Base-by-base conservation (phyloP, 2,797 vertebrate genomes). In the Manis crassicaudata region DNA sequence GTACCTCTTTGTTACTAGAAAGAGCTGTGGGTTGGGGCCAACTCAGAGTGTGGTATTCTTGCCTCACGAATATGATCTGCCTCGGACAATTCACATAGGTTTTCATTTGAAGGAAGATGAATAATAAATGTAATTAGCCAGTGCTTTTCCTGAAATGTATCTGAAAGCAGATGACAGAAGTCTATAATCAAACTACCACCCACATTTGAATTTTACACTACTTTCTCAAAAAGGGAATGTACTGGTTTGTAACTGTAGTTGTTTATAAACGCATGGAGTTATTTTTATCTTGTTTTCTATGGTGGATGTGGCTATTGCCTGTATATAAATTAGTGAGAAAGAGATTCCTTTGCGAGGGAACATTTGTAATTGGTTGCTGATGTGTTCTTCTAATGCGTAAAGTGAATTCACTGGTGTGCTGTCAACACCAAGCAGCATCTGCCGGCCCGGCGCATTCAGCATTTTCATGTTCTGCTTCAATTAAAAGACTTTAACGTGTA, bases 61-160 rank as follows among this genome's bases (percentile, higher is more conserved):
- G 46, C 85, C 82, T 89, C 50, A 25, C n/a, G n/a, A 63, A 83
- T 58, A 37, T 37, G 54, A 88, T 94, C 46, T 80, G 82, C 88
- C 72, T 84, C 13, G 0, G 67, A 70, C 83, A 95, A 96, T 75
- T 37, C 94, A 86, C 77, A 93, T 75, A 81, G 62, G 37, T 65
- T 96, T 96, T 88, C 43, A 94, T 94, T 97, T 2, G 8, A 97
- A 84, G 60, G 82, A 96, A 88, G 92, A 95, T 93, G 92, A 97
- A 95, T 96, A 97, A 97, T 97, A 96, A 92, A 97, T 92, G 94
- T 97, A 97, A 98, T 96, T 97, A 98, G 86, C 76, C 85, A 73
- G 65, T 94, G 79, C 63, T 93, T 96, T 97, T 84, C 93, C 96
- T 87, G 60, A 96, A 97, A 96, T 86, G 91, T 86, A 93, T 97